These are phyloP conservation scores for Branchinecta lindahli DNA, from an alignment of 1,140 invertebrate genomes.

Conservation along the genomic window DNA sequence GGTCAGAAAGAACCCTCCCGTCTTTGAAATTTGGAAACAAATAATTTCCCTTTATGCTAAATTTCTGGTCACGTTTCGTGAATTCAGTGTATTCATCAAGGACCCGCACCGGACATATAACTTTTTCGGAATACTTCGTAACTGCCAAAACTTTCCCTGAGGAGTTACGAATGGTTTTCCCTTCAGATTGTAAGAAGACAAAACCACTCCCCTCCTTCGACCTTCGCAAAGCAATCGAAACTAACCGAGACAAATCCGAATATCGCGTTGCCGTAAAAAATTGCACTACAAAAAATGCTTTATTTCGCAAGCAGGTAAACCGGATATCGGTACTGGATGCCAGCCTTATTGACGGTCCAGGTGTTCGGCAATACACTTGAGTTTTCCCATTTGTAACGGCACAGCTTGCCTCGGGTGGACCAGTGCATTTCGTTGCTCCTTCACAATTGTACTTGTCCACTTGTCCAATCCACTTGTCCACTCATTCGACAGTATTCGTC, in stretches of 20 bases:
- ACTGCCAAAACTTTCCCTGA: background rate
- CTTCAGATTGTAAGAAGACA: background rate
- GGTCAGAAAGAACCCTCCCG: background rate
- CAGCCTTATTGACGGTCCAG: background rate
- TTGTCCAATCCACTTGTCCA: background rate
- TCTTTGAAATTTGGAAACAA: background rate
- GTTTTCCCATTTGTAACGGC: background rate
- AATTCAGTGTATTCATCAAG: background rate
- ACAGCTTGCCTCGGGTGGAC: background rate
- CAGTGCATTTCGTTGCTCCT: background rate
- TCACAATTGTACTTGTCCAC: background rate
- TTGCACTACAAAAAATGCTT: background rate
- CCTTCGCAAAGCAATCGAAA: background rate
- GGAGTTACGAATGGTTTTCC: background rate
- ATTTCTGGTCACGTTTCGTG: background rate
- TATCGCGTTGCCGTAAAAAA: background rate
- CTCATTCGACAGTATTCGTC: background rate
- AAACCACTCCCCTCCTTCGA: background rate
- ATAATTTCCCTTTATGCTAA: background rate
- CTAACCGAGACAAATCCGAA: background rate
- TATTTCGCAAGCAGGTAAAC: background rate
- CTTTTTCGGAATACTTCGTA: background rate
- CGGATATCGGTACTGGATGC: background rate
- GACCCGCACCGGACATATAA: background rate
- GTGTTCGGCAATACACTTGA: background rate